phyloP scores from a whole-genome alignment of 2,888 invertebrate genomes.

The Lobophora halterata region DNA sequence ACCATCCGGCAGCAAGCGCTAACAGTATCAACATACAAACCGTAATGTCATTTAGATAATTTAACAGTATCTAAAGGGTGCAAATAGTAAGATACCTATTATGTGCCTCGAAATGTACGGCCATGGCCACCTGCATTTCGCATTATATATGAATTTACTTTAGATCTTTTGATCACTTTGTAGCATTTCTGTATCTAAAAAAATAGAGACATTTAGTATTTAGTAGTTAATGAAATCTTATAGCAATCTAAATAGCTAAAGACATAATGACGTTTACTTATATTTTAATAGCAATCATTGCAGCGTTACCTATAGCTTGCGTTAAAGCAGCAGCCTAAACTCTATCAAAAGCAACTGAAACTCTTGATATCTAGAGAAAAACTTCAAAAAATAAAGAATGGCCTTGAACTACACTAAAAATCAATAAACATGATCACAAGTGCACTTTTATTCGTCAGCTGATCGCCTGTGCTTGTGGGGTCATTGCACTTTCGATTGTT shows the following conservation, averaged over 20 bases:
- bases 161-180: too few relatives aligned
- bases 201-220: too few relatives aligned
- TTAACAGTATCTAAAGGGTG: conserved; percentile 20
- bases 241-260: too few relatives aligned
- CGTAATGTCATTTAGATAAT: conserved; percentile 20
- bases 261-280: too few relatives aligned
- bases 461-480: conserved; percentile 67
- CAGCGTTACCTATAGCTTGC: too few relatives aligned
- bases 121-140: too few relatives aligned
- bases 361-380: neutral
- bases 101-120: too few relatives aligned
- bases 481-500: conserved; percentile 74
- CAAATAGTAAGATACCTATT: too few relatives aligned
- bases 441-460: conserved; percentile 76
- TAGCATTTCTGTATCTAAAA: too few relatives aligned
- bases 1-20: conserved; percentile 59
- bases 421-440: conserved; percentile 70
- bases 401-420: conserved; percentile 69
- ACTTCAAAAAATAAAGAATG: conserved; percentile 35
- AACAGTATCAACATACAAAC: conserved; percentile 27
- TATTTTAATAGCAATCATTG: too few relatives aligned
- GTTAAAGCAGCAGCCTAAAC: neutral
- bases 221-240: too few relatives aligned
- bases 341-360: neutral
- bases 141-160: too few relatives aligned